Evolutionary conservation across 2,113 vertebrate species (phyloP).

Genomic region (Heterocephalus glaber): DNA sequence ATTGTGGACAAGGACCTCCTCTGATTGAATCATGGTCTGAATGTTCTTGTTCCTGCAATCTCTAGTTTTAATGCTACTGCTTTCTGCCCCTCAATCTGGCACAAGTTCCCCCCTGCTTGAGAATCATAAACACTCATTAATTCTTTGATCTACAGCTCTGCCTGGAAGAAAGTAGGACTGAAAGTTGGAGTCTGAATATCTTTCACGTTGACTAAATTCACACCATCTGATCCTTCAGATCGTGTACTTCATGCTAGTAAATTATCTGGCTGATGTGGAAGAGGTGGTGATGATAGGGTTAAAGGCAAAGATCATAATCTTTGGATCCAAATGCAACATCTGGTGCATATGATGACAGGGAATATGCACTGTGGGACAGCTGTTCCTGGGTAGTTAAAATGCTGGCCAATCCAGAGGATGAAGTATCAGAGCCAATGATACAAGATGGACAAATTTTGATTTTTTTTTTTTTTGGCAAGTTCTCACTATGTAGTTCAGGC

Average conservation of each 20-base stretch:
- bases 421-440: conserved; percentile 66
- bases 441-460: conserved; percentile 64
- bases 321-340: conserved; percentile 69
- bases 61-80: conserved; percentile 91
- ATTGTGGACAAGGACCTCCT: conserved; percentile 92
- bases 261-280: conserved; percentile 68
- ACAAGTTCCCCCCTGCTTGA: conserved; percentile 92
- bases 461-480: background rate
- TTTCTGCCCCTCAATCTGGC: conserved; percentile 94
- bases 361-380: conserved; percentile 42
- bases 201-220: background rate
- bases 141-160: conserved; percentile 97
- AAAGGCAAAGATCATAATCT: conserved; percentile 65
- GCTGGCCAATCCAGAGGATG: conserved; percentile 55
- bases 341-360: conserved; percentile 42
- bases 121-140: conserved; percentile 95
- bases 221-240: background rate
- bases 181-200: background rate
- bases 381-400: conserved; percentile 71
- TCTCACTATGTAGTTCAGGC: background rate
- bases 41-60: conserved; percentile 87
- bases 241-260: conserved; percentile 50
- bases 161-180: conserved; percentile 92
- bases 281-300: conserved; percentile 29
- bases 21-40: conserved; percentile 79